Conservation (phyloP, 2,888 invertebrate genomes). For the Watsonalla binaria region DNA sequence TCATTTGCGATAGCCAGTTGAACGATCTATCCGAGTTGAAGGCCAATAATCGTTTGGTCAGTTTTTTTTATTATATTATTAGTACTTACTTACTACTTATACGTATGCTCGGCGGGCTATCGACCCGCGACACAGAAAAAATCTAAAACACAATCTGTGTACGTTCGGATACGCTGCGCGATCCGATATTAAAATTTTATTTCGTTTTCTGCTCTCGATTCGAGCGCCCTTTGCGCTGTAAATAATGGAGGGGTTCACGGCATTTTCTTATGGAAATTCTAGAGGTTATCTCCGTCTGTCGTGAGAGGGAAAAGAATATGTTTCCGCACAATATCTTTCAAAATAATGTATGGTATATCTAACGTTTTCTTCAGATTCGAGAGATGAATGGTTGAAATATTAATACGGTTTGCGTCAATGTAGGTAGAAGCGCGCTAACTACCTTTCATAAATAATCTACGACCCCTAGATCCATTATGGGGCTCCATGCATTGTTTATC, state of each 20-base stretch:
- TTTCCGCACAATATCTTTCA: not conserved
- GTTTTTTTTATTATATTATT: conserved; percentile 56
- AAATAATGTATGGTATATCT: not conserved
- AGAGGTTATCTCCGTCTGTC: conserved; percentile 1
- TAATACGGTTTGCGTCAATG: not conserved
- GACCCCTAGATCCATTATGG: not conserved
- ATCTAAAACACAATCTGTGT: conserved; percentile 16
- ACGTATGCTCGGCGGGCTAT: conserved; percentile 47
- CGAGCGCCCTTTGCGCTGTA: conserved; percentile 18
- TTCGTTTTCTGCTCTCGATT: conserved; percentile 13
- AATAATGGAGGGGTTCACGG: conserved; percentile 5
- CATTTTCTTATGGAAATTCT: conserved; percentile 4
- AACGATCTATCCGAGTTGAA: conserved; percentile 67
- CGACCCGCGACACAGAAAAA: conserved; percentile 45
- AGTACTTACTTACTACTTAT: conserved; percentile 48
- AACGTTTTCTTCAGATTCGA: not conserved
- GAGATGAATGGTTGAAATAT: not conserved
- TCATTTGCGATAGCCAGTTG: conserved; percentile 55
- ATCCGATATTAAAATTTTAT: conserved; percentile 20
- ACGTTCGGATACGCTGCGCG: conserved; percentile 17
- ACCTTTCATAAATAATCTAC: not conserved
- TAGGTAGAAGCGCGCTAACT: not conserved
- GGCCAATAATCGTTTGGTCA: conserved; percentile 64
- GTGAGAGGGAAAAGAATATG: not conserved
- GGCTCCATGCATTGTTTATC: conserved; percentile 1